These are phyloP conservation scores for Solenopsis fugax DNA, from an alignment of 1,140 invertebrate species.

Conservation along the genomic window DNA sequence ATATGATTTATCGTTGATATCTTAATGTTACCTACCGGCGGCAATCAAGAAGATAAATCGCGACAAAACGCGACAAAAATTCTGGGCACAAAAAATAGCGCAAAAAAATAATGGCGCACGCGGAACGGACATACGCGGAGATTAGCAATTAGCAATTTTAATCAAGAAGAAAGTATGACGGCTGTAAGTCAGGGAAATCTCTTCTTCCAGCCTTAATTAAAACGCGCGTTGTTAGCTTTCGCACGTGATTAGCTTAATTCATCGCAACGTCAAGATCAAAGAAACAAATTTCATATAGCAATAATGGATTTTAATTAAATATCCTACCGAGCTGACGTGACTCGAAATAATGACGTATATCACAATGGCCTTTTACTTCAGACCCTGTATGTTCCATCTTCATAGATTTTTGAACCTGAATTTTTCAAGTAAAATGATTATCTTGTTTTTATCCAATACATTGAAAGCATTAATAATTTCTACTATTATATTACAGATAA, in stretches of 20 bases:
- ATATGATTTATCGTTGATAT: slow-evolving; percentile 24
- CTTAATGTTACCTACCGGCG: not conserved
- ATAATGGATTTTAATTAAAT: slow-evolving; percentile 35
- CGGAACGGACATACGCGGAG: slow-evolving; percentile 7
- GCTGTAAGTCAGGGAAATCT: slow-evolving; percentile 22
- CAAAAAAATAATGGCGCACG: slow-evolving; percentile 28
- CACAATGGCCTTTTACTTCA: not conserved
- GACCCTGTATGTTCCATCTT: not conserved
- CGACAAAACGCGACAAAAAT: slow-evolving; percentile 1
- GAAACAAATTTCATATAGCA: slow-evolving; percentile 4
- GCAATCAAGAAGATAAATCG: too few relatives aligned
- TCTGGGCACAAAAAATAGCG: slow-evolving; percentile 1
- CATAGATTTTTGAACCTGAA: not conserved
- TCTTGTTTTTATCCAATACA: not conserved
- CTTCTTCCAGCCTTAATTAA: slow-evolving; percentile 21
- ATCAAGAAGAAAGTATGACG: slow-evolving; percentile 56
- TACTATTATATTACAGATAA: not conserved
- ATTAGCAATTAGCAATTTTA: slow-evolving; percentile 61
- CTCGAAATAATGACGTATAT: slow-evolving; percentile 12
- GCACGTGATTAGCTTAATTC: slow-evolving; percentile 11
- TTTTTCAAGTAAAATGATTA: not conserved
- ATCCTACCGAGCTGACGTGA: not conserved
- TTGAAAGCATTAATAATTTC: not conserved
- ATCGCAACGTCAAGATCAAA: not conserved
- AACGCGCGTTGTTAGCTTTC: not conserved